Base-by-base conservation (phyloP, 2,797 vertebrate genomes). In the Trichosurus vulpecula region DNA sequence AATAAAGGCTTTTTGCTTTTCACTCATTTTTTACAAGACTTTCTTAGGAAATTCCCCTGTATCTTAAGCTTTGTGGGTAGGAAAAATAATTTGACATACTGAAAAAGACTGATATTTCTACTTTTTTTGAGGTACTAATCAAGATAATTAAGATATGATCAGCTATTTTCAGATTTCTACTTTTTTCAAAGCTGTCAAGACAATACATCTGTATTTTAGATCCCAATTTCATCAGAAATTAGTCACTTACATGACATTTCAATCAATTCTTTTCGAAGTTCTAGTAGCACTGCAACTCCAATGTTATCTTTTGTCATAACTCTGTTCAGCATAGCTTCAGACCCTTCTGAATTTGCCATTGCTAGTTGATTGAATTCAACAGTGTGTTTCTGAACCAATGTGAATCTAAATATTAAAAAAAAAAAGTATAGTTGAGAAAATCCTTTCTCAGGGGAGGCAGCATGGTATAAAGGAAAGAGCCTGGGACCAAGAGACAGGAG, bases 301-400 rank as follows among this genome's bases (percentile, higher is more conserved):
- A 99, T 99, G 98, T 99, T 99, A 98, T 99, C 99, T 99, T 99
- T 99, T 53, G 99, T 99, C 99, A 99, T 99, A 96, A 99, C 99
- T 98, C 99, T 99, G 99, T 99, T 99, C 98, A 99, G 98, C 99
- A 99, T 99, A 54, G 99, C 99, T 98, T 99, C 99, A 6, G 99
- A 99, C 96, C 99, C 99, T 98, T 99, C 99, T 0, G 99, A 99
- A 99, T 99, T 99, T 93, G 99, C 99, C 99, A 99, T 99, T 94
- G 99, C 99, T 98, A 99, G 99, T 98, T 99, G 99, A 99, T 99
- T 99, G 98, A 99, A 99, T 98, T 99, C 99, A 99, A 99, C 99
- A 54, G 99, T 99, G 98, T 99, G 99, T 98, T 99, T 99, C 98
- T 99, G 99, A 98, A 99, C 99, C 97, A 99, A 99, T 95, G 99